phyloP scores from a whole-genome alignment of 2,113 vertebrate species.

The Seriola aureovittata region DNA sequence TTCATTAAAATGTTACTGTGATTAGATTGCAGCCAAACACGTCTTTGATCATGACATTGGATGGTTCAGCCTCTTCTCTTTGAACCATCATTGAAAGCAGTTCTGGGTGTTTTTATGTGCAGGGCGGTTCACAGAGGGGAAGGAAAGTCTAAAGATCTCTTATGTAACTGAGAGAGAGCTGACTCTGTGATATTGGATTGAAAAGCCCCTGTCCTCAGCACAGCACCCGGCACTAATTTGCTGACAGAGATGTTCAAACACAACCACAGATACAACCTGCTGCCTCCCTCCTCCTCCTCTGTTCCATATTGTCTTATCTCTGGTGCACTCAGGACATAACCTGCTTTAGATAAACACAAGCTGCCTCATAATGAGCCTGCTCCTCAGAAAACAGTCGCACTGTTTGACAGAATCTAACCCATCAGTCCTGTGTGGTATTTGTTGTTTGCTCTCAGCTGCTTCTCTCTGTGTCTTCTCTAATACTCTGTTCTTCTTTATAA shows the following conservation, averaged over 20 bases:
- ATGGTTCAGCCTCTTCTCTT: background rate
- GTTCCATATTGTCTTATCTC: slow-evolving; percentile 30
- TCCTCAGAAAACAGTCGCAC: background rate
- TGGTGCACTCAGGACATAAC: background rate
- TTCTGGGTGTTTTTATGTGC: slow-evolving; percentile 3
- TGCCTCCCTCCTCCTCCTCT: background rate
- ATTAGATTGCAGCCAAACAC: slow-evolving; percentile 50
- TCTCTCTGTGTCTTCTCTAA: background rate
- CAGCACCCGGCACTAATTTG: slow-evolving; percentile 24
- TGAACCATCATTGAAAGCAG: slow-evolving; percentile 27
- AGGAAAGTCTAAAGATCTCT: slow-evolving; percentile 57
- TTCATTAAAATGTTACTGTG: slow-evolving; percentile 29
- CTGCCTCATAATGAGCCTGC: background rate
- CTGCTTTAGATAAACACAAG: slow-evolving; percentile 34
- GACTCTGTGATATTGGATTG: slow-evolving; percentile 41
- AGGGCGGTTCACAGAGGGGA: background rate
- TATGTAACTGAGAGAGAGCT: slow-evolving; percentile 41
- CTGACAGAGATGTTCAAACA: slow-evolving; percentile 44
- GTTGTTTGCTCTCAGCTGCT: too few species aligned
- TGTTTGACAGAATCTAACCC: background rate
- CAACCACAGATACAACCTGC: background rate
- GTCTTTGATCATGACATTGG: slow-evolving; percentile 2
- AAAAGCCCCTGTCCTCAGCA: slow-evolving; percentile 11
- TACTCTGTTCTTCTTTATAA: too few species aligned
- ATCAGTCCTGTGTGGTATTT: background rate